These are phyloP conservation scores for Sebastes fasciatus DNA, from an alignment of 2,113 vertebrate species.

Conservation along the genomic window DNA sequence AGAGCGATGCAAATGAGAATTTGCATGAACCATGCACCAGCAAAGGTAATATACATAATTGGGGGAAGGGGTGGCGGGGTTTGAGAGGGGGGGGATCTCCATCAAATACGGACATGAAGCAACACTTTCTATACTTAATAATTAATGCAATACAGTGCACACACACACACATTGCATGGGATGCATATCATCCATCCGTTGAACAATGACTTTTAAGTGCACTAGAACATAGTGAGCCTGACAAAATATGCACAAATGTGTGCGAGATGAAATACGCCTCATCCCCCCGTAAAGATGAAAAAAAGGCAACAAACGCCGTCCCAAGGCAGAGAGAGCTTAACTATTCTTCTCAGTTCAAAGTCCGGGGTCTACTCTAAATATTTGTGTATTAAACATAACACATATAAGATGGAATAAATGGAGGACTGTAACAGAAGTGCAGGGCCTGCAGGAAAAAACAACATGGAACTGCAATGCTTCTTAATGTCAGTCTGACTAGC, in stretches of 20 bases:
- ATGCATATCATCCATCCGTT: slow-evolving; percentile 72
- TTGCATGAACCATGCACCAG: slow-evolving; percentile 75
- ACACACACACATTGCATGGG: slow-evolving; percentile 62
- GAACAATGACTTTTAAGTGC: slow-evolving; percentile 77
- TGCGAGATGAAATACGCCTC: slow-evolving; percentile 69
- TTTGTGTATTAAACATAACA: slow-evolving; percentile 78
- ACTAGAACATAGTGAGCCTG: slow-evolving; percentile 56
- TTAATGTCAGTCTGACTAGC: slow-evolving; percentile 69
- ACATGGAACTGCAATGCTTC: slow-evolving; percentile 65
- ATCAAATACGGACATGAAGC: slow-evolving; percentile 77
- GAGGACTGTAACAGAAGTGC: slow-evolving; percentile 61
- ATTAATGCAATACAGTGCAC: slow-evolving; percentile 74
- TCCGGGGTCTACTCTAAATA: slow-evolving; percentile 79
- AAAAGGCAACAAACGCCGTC: slow-evolving; percentile 69
- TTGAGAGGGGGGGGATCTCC: slow-evolving; percentile 42
- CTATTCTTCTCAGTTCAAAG: slow-evolving; percentile 77
- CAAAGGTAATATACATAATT: slow-evolving; percentile 82
- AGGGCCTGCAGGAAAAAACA: slow-evolving; percentile 75
- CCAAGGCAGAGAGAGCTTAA: slow-evolving; percentile 64
- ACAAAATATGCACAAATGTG: slow-evolving; percentile 68
- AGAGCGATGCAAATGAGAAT: slow-evolving; percentile 77
- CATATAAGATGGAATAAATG: slow-evolving; percentile 68
- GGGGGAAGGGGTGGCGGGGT: slow-evolving; percentile 55
- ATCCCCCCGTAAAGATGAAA: slow-evolving; percentile 49
- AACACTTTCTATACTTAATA: slow-evolving; percentile 78